Base-by-base conservation (phyloP, 2,797 vertebrate species). In the Hyperoplus lanceolatus region DNA sequence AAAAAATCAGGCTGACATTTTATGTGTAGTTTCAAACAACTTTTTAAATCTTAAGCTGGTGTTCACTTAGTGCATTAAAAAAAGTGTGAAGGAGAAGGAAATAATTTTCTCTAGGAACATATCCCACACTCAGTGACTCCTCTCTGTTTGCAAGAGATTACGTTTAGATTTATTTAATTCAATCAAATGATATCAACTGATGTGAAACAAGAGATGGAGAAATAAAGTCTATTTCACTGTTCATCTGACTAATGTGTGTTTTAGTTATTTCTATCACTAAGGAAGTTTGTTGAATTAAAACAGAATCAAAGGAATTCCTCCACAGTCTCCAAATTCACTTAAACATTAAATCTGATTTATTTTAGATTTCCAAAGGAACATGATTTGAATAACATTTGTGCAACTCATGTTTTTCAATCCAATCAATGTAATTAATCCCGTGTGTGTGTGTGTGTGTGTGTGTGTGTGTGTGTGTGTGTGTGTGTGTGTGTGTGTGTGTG, bases 181-280 rank as follows among this genome's bases (percentile, higher is more conserved):
- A 81, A 29, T 72, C 14, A 58, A 15, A 77, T 16, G n/a, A 12
- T 12, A 51, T 72, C 50, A 36, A 29, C 41, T 55, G 39, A 46
- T 62, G 15, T 36, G 1, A 21, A 43, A 10, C 13, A 16, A 12
- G 2, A 1, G 12, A 65, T 41, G 48, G 36, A 70, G 10, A 50
- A 29, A 49, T 21, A 41, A 21, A 57, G n/a, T 46, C 9, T 51
- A 13, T 18, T 58, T 62, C 14, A 43, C 7, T 18, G 16, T 18
- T 46, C 42, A 53, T 11, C 38, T 59, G 53, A 48, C 13, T 62
- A 36, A 42, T 53, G 51, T 53, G 7, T 21, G n/a, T 43, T 41
- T 29, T 50, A 12, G 8, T 21, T 3, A 36, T 48, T 67, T 53
- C 13, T 1, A 3, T 15, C n/a, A 4, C 15, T 6, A 57, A 8